Evolutionary conservation across 2,113 vertebrate species (phyloP).

Genomic region (Ptychochromis oligacanthus): DNA sequence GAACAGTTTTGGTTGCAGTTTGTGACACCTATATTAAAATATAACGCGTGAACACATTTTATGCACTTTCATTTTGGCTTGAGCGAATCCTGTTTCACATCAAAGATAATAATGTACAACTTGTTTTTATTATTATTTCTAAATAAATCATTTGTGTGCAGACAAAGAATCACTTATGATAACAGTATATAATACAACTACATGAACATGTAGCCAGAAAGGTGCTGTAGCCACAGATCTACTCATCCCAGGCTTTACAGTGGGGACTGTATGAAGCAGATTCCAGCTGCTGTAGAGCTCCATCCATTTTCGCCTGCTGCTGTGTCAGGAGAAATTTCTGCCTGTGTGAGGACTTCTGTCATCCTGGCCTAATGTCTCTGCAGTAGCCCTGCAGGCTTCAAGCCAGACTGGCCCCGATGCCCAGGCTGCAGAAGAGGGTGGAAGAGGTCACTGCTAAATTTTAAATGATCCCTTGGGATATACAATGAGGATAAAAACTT

Average conservation of each 20-base stretch:
- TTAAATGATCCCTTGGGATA: slow-evolving; percentile 24
- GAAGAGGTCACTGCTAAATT: slow-evolving; percentile 24
- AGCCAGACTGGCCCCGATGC: slow-evolving; percentile 30
- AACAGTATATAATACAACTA: background rate
- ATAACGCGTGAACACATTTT: background rate
- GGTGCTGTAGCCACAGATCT: background rate
- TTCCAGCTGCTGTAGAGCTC: slow-evolving; percentile 45
- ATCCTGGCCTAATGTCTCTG: slow-evolving; percentile 61
- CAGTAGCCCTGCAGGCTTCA: slow-evolving; percentile 46
- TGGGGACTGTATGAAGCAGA: slow-evolving; percentile 32
- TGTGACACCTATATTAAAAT: background rate
- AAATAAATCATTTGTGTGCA: background rate
- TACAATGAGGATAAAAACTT: background rate
- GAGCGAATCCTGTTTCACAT: background rate
- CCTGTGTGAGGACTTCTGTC: slow-evolving; percentile 68
- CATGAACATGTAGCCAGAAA: background rate
- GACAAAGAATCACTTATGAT: background rate
- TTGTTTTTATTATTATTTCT: no score
- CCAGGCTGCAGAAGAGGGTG: slow-evolving; percentile 12
- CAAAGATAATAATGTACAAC: no score
- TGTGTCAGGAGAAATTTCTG: slow-evolving; percentile 69
- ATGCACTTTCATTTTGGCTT: background rate
- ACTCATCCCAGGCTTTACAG: background rate
- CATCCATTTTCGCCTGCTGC: slow-evolving; percentile 60
- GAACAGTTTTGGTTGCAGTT: background rate